A percentile compares a stretch with the other conserved stretches of the same genome.
Evolutionary conservation across 2,888 invertebrate species (phyloP).

Genomic region (Stramonita haemastoma): DNA sequence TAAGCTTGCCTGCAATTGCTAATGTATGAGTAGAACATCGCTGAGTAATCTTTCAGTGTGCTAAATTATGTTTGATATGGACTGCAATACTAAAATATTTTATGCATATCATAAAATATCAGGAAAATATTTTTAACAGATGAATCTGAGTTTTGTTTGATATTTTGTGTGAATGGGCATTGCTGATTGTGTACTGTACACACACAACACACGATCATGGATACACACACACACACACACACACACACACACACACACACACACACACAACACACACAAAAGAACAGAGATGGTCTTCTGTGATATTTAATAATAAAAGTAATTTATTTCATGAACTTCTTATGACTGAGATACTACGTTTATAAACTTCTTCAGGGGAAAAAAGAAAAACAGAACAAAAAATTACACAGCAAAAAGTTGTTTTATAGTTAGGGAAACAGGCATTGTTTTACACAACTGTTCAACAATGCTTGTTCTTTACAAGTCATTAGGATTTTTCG

Average conservation of each 20-base stretch:
- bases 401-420: no score
- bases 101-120: conserved; percentile 24
- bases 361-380: no score
- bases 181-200: not conserved
- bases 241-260: not conserved
- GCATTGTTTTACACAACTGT: no score
- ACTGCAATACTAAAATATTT: conserved; percentile 18
- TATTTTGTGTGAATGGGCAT: not conserved
- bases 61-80: not conserved
- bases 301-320: no score
- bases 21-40: not conserved
- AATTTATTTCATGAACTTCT: no score
- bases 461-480: no score
- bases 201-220: not conserved
- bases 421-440: no score
- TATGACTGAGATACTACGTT: no score
- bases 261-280: no score
- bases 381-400: no score
- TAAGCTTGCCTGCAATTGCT: not conserved
- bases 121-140: conserved; percentile 19
- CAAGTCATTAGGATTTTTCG: no score
- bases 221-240: not conserved
- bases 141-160: not conserved
- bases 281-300: no score
- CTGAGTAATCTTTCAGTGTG: not conserved